A percentile compares a stretch with the other conserved stretches of the same genome.
phyloP scores from a whole-genome alignment of 2,113 vertebrate genomes.

The Misgurnus anguillicaudatus region DNA sequence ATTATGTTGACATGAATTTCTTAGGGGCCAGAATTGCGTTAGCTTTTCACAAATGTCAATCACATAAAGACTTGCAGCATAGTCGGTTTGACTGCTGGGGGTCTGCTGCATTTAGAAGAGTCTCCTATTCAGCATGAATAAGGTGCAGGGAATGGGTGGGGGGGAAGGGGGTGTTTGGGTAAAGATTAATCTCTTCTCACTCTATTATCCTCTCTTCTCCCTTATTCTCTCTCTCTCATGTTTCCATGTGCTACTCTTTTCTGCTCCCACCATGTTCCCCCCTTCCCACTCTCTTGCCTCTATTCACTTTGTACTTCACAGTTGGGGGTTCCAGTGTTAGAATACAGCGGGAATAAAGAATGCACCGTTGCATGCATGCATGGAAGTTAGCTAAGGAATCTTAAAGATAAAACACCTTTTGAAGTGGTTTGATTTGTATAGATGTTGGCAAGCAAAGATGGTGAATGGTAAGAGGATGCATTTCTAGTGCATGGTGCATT shows the following conservation, averaged over 20 bases:
- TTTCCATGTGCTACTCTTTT: constrained; percentile 65
- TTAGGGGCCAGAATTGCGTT: constrained; percentile 64
- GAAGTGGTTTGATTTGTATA: background rate
- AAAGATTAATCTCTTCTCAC: constrained; percentile 77
- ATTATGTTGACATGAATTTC: constrained; percentile 67
- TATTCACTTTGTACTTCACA: constrained; percentile 74
- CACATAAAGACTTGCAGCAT: constrained; percentile 68
- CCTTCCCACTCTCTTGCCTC: constrained; percentile 57
- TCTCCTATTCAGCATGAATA: constrained; percentile 75
- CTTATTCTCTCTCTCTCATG: constrained; percentile 64
- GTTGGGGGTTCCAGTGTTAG: constrained; percentile 62
- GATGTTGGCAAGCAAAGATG: background rate
- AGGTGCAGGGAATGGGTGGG: constrained; percentile 62
- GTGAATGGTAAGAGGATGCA: background rate
- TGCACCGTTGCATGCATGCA: constrained; percentile 34
- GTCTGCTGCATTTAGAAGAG: constrained; percentile 68
- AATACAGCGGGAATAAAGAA: constrained; percentile 58
- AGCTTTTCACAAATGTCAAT: constrained; percentile 63
- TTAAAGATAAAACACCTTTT: constrained; percentile 14
- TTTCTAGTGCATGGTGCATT: background rate
- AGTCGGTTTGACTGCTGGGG: constrained; percentile 68
- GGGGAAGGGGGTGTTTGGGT: constrained; percentile 65
- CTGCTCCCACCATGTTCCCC: constrained; percentile 62
- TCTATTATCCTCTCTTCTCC: constrained; percentile 66
- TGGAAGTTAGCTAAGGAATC: constrained; percentile 4